Evolutionary conservation across 2,113 vertebrate species (phyloP).

Genomic region (Ptilonorhynchus violaceus): DNA sequence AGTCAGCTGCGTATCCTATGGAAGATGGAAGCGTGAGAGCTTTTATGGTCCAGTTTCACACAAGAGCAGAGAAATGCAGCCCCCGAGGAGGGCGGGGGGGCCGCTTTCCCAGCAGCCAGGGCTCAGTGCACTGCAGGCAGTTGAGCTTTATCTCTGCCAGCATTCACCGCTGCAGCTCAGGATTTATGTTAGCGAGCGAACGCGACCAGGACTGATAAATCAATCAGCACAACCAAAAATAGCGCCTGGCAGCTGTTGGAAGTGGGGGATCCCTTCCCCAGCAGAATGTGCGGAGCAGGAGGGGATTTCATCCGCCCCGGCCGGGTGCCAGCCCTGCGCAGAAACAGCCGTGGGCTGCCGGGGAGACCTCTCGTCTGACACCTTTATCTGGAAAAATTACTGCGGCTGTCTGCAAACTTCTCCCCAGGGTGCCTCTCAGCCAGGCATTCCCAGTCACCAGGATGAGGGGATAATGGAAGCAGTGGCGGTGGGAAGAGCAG

Average conservation of each 20-base stretch:
- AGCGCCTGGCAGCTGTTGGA: not conserved
- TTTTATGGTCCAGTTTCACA: not conserved
- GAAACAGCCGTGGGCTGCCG: not conserved
- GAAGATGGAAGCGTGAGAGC: not conserved
- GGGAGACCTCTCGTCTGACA: not conserved
- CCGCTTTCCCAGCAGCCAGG: not conserved
- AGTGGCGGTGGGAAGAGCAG: not conserved
- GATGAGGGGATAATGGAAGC: not conserved
- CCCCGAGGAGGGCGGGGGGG: not conserved
- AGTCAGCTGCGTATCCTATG: not conserved
- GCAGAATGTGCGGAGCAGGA: not conserved
- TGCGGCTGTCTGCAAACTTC: not conserved
- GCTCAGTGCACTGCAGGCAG: not conserved
- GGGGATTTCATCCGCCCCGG: not conserved
- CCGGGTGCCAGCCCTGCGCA: not conserved
- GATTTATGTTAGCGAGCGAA: not conserved
- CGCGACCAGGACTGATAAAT: conserved; percentile 12
- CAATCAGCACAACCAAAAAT: conserved; percentile 36
- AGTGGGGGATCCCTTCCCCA: conserved; percentile 24
- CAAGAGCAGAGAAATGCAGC: not conserved
- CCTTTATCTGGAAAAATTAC: conserved; percentile 42
- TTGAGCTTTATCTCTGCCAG: not conserved
- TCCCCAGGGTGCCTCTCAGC: not conserved
- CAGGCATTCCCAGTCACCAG: not conserved
- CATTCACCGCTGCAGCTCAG: not conserved